A percentile compares a stretch with the other conserved stretches of the same genome.
Conservation (phyloP, 1,140 invertebrate genomes). For the Harpegnathos saltator region DNA sequence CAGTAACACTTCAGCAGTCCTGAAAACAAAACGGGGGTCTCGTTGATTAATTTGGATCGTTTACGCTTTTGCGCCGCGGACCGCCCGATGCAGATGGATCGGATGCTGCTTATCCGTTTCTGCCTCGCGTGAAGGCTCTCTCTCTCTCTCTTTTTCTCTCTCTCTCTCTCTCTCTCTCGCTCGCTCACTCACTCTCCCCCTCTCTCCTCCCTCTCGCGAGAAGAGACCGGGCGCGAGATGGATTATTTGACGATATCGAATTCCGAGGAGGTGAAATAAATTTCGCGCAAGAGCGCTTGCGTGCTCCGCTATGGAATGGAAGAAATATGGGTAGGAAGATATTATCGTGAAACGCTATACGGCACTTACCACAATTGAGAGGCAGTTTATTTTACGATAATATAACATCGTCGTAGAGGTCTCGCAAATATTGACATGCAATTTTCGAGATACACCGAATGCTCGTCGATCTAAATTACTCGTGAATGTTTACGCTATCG, state of each 20-base stretch:
- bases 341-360: slow-evolving; percentile 50
- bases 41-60: neutral
- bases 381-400: slow-evolving; percentile 55
- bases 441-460: slow-evolving; percentile 39
- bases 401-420: slow-evolving; percentile 30
- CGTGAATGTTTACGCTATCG: neutral
- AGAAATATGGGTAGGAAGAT: slow-evolving; percentile 49
- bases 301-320: slow-evolving; percentile 24
- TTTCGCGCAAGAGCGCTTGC: slow-evolving; percentile 36
- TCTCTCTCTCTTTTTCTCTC: too few species aligned
- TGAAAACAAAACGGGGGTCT: slow-evolving; percentile 78
- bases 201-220: neutral
- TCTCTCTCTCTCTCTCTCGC: too few species aligned
- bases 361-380: slow-evolving; percentile 47
- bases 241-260: slow-evolving; percentile 38
- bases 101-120: too few species aligned
- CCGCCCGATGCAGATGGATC: too few species aligned
- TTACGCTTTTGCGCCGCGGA: neutral
- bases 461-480: slow-evolving; percentile 27
- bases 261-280: slow-evolving; percentile 45
- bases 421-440: slow-evolving; percentile 39
- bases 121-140: too few species aligned
- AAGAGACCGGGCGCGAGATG: neutral
- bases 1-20: slow-evolving; percentile 91
- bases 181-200: neutral